These are phyloP conservation scores for Trichoplusia ni DNA, from an alignment of 1,140 invertebrate species.

Conservation along the genomic window DNA sequence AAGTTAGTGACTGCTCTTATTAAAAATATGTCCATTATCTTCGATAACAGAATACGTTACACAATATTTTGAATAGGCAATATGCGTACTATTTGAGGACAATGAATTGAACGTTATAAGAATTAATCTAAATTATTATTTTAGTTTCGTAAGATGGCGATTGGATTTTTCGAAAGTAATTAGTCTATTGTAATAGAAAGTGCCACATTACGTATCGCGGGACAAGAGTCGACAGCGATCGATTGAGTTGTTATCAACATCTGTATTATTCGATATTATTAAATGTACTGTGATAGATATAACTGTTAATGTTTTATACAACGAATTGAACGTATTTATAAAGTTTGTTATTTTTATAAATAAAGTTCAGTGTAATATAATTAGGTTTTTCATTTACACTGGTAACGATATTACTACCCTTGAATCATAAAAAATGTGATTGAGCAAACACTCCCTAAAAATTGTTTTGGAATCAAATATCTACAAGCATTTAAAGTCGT, in stretches of 20 bases:
- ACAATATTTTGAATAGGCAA: no score
- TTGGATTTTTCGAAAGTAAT: conserved; percentile 22
- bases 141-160: conserved; percentile 19
- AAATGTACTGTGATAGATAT: conserved; percentile 45
- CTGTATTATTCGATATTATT: conserved; percentile 21
- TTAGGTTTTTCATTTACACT: neutral
- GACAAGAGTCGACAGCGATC: conserved; percentile 38
- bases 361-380: conserved; percentile 11
- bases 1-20: no score
- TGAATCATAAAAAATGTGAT: no score
- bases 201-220: conserved; percentile 50
- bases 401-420: neutral
- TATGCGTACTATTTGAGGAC: no score
- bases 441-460: no score
- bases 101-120: no score
- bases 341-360: conserved; percentile 38
- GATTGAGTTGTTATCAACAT: conserved; percentile 30
- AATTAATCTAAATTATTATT: conserved; percentile 19
- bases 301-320: conserved; percentile 24
- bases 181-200: conserved; percentile 49
- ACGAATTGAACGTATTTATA: conserved; percentile 24
- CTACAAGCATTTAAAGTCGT: no score
- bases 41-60: no score
- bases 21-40: no score
- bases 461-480: no score